A percentile compares a stretch with the other conserved stretches of the same genome.
Evolutionary conservation across 1,140 invertebrate genomes (phyloP).

Genomic region (Marisa cornuarietis): DNA sequence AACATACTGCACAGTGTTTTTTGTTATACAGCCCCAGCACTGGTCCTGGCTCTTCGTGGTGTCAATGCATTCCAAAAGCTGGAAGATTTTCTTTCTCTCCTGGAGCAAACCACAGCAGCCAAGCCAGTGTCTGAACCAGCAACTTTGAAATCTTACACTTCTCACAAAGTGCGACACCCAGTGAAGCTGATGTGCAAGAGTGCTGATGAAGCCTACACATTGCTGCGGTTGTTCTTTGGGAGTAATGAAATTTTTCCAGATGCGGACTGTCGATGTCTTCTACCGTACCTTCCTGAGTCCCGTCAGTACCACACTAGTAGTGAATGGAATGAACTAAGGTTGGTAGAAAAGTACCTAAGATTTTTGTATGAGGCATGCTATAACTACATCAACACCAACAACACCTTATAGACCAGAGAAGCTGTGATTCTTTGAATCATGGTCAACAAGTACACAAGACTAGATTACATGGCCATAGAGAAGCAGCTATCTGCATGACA

Average conservation of each 20-base stretch:
- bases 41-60: conserved; percentile 55
- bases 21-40: conserved; percentile 51
- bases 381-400: no score
- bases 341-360: not conserved
- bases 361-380: no score
- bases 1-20: not conserved
- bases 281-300: conserved; percentile 51
- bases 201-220: conserved; percentile 53
- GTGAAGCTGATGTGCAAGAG: conserved; percentile 49
- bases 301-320: conserved; percentile 13
- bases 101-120: not conserved
- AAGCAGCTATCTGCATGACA: no score
- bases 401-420: no score
- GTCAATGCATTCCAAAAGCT: conserved; percentile 54
- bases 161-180: conserved; percentile 11
- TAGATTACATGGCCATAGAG: no score
- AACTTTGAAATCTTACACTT: not conserved
- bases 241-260: conserved; percentile 55
- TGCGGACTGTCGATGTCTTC: conserved; percentile 42
- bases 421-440: no score
- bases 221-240: conserved; percentile 55
- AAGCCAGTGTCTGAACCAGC: not conserved
- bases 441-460: no score
- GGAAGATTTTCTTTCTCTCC: conserved; percentile 18
- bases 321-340: not conserved